Percentiles rank a stretch among this genome's conserved stretches.
These are phyloP conservation scores for Achroia grisella DNA, from an alignment of 1,140 invertebrate genomes.

Conservation along the genomic window DNA sequence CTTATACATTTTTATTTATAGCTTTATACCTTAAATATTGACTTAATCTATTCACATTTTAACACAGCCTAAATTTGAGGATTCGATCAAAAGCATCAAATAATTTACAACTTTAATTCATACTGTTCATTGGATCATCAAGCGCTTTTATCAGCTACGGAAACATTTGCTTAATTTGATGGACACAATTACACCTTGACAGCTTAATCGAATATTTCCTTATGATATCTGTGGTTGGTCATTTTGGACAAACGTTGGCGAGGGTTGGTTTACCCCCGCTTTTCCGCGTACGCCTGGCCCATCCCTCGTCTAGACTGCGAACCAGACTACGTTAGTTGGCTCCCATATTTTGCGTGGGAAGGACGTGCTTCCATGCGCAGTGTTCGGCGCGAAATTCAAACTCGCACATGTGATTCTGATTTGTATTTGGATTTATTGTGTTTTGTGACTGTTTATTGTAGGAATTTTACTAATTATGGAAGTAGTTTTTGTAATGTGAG, in stretches of 20 bases:
- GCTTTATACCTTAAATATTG: too few species aligned
- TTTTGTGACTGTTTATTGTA: slow-evolving; percentile 20
- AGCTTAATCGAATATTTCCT: not conserved
- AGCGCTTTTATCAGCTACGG: too few species aligned
- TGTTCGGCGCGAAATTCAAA: slow-evolving; percentile 41
- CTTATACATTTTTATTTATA: too few species aligned
- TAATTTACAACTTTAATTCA: too few species aligned
- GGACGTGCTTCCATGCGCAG: slow-evolving; percentile 21
- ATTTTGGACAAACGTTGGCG: slow-evolving; percentile 36
- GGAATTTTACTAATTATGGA: slow-evolving; percentile 4
- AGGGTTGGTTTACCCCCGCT: slow-evolving; percentile 46
- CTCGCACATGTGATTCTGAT: slow-evolving; percentile 9
- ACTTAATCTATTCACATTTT: too few species aligned
- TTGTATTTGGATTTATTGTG: slow-evolving; percentile 21
- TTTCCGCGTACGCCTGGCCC: slow-evolving; percentile 9
- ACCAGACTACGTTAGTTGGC: slow-evolving; percentile 38
- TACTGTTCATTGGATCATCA: too few species aligned
- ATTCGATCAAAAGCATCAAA: too few species aligned
- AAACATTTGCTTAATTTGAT: too few species aligned
- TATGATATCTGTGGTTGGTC: slow-evolving; percentile 1
- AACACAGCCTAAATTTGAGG: too few species aligned
- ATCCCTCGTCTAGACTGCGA: slow-evolving; percentile 43
- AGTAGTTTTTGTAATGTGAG: not conserved
- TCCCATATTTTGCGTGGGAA: slow-evolving; percentile 20
- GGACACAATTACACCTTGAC: too few species aligned